Conservation (phyloP, 2,888 invertebrate genomes). For the Diplolepis rosae region DNA sequence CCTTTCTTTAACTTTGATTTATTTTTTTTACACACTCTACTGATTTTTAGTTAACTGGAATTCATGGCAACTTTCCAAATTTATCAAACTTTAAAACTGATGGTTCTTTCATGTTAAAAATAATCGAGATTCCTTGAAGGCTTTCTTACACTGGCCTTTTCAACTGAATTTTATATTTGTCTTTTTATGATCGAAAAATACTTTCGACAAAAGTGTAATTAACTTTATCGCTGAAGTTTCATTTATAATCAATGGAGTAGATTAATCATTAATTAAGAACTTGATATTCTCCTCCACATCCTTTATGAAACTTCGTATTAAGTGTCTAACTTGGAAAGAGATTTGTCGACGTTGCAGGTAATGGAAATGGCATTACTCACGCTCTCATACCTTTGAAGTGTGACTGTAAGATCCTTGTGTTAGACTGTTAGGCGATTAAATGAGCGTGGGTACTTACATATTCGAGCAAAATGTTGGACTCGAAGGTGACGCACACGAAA, state of each 20-base stretch:
- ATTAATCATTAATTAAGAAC: conserved; percentile 6
- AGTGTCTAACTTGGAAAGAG: conserved; percentile 5
- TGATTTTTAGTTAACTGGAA: conserved; percentile 18
- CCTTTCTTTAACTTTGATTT: conserved; percentile 18
- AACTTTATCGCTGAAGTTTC: neutral
- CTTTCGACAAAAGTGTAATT: neutral
- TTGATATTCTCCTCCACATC: neutral
- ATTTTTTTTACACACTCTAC: conserved; percentile 6
- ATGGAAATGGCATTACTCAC: conserved; percentile 15
- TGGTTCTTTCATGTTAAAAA: neutral
- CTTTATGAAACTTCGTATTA: conserved; percentile 12
- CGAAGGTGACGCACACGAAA: neutral
- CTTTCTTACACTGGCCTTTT: neutral
- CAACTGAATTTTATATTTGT: neutral
- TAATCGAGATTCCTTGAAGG: neutral
- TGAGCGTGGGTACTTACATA: too few species aligned
- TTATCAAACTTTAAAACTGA: neutral
- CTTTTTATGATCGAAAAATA: neutral
- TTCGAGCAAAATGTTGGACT: too few species aligned
- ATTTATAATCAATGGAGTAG: neutral
- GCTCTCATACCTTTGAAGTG: neutral
- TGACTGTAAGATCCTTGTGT: neutral
- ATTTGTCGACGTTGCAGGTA: conserved; percentile 20
- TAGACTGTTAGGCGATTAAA: neutral
- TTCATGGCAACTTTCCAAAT: conserved; percentile 3